Percentiles rank a stretch among this genome's conserved stretches.
phyloP scores from a whole-genome alignment of 2,113 vertebrate genomes.

The Syngnathoides biaculeatus region DNA sequence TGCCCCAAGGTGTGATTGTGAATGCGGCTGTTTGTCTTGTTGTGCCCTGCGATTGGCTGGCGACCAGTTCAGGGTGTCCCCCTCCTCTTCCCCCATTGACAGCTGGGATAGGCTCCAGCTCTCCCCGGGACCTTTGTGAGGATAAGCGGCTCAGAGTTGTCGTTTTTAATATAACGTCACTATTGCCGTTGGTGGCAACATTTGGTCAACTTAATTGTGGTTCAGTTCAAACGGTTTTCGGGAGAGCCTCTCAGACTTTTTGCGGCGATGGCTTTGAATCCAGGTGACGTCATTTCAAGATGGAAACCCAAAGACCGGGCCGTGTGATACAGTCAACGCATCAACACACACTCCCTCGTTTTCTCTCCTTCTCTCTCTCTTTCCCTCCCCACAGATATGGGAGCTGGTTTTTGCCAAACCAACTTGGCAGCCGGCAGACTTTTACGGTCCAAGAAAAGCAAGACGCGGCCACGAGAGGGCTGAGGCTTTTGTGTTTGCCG shows the following conservation, averaged over 20 bases:
- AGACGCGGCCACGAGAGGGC: constrained; percentile 84
- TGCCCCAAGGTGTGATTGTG: too few relatives aligned
- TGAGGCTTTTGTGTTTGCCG: constrained; percentile 92
- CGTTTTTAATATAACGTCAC: neutral
- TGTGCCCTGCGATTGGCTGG: too few relatives aligned
- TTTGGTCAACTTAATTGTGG: neutral
- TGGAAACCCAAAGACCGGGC: constrained; percentile 28
- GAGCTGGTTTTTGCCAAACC: constrained; percentile 85
- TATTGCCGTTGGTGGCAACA: neutral
- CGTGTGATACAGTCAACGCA: constrained; percentile 43
- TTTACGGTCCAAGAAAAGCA: constrained; percentile 74
- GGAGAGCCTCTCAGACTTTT: constrained; percentile 47
- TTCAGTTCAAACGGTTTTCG: neutral
- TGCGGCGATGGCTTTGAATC: constrained; percentile 83
- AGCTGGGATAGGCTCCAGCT: too few relatives aligned
- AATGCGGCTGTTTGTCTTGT: too few relatives aligned
- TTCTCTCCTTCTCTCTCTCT: constrained; percentile 24
- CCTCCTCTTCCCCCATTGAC: too few relatives aligned
- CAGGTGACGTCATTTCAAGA: constrained; percentile 82
- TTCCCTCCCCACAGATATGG: constrained; percentile 77
- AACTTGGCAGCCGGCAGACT: constrained; percentile 86
- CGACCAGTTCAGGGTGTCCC: too few relatives aligned
- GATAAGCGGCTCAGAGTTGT: neutral
- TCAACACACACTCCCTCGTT: constrained; percentile 34
- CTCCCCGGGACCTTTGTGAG: too few relatives aligned